Evolutionary conservation across 1,140 invertebrate species (phyloP).

Genomic region (Subanguina moxae): DNA sequence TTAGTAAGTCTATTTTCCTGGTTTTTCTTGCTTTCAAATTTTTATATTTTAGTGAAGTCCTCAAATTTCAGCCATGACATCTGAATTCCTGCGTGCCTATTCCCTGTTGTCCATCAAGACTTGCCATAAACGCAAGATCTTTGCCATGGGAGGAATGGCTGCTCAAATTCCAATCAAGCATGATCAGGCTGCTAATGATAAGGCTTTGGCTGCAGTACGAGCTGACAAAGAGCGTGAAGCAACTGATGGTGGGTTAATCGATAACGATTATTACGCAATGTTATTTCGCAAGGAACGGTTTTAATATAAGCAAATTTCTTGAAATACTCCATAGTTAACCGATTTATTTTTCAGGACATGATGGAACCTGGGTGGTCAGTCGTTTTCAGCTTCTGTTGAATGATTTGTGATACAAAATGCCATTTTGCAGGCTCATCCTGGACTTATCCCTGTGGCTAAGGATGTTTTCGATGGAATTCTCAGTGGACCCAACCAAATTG

Average conservation of each 20-base stretch:
- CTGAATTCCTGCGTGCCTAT: slow-evolving; percentile 68
- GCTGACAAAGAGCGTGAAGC: slow-evolving; percentile 60
- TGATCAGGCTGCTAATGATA: slow-evolving; percentile 49
- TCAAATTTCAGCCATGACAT: slow-evolving; percentile 64
- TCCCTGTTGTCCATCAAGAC: slow-evolving; percentile 66
- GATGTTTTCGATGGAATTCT: slow-evolving; percentile 63
- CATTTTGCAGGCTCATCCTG: slow-evolving; percentile 64
- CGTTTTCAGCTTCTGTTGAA: background rate
- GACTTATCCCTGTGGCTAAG: slow-evolving; percentile 64
- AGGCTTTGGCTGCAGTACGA: slow-evolving; percentile 51
- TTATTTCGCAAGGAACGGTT: too few species aligned
- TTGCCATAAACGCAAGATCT: slow-evolving; percentile 67
- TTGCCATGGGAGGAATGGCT: slow-evolving; percentile 72
- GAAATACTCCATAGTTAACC: too few species aligned
- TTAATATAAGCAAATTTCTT: too few species aligned
- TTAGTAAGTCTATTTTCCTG: slow-evolving; percentile 36
- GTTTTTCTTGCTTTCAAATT: too few species aligned
- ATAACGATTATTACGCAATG: background rate
- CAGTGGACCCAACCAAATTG: slow-evolving; percentile 51
- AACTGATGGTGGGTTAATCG: slow-evolving; percentile 41
- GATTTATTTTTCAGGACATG: slow-evolving; percentile 59
- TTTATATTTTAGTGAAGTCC: background rate
- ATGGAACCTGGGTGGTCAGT: slow-evolving; percentile 69
- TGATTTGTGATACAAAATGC: background rate
- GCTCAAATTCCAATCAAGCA: slow-evolving; percentile 64